Evolutionary conservation across 2,113 vertebrate genomes (phyloP), one percentile per base, ranked within the genome.

Genomic region (Syngnathus typhle): DNA sequence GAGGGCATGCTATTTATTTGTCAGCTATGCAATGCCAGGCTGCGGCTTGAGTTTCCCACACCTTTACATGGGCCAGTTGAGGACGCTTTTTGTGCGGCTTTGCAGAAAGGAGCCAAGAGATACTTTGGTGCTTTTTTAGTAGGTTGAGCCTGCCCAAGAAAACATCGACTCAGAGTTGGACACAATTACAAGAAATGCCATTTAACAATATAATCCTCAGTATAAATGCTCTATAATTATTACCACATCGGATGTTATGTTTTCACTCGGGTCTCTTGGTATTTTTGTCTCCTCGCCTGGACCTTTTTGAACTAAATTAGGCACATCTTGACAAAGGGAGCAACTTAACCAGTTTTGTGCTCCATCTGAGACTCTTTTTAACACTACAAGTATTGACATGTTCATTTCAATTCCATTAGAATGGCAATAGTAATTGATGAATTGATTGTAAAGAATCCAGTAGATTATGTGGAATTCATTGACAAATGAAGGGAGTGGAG

Each of bases 1-100:
- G 64, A 77, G 76, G 56, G 69, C 68, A 78, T 82, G 79, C 80
- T 84, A 77, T 87, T 85, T 89, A 84, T 85, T 78, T 81, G 77
- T 76, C 67, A 78, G 80, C 80, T 80, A 59, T 81, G 75, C 70
- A 69, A 75, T 81, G 72, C 76, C 76, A 78, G 68, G 27, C 69
- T 77, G 81, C 63, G 80, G 84, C 75, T 68, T 64, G 66, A 59
- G 72, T 84, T 32, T 84, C 76, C 84, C 80, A 83, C 75, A 80
- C 82, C 76, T 84, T 80, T 59, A 64, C 68, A 37, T 69, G 63
- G 72, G 67, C 70, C 77, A 60, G 70, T 71, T 54, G 15, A 32
- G 62, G 62, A 66, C 79, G 13, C 64, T 51, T 81, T 76, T 82
- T 75, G 72, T 73, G 71, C 71, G 47, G 58, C 7, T 63, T 67